Base-by-base conservation (phyloP, 2,888 invertebrate species). In the Phaedon cochleariae region DNA sequence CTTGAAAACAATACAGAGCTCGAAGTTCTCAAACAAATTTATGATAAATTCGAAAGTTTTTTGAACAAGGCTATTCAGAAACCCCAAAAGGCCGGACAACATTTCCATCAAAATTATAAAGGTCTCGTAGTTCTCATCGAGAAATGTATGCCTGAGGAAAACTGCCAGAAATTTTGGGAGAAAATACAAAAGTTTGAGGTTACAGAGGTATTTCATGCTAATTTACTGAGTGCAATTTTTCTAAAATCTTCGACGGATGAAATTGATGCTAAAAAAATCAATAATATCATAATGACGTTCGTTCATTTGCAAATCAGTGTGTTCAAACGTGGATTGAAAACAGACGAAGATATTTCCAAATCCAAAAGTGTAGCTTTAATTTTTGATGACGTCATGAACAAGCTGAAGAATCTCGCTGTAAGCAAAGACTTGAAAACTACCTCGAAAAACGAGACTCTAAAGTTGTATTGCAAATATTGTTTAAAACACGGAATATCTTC, bases 31-130 rank as follows among this genome's bases (percentile, higher is more conserved):
- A 76, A 78, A 20, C 84, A 81, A 55, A 83, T 92, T 59, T 90
- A 86, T 75, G 83, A 86, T 49, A 85, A 87, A 74, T 89, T 90
- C 70, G 88, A 90, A 79, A 82, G 85, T 0, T 88, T 90, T 68
- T 87, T 93, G 34, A 79, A 85, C 55, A 89, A 89, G 80, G 85
- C 88, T 66, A 81, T 91, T 46, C 88, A 90, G 74, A 91, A 90
- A 76, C 91, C 91, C 0, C 89, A 90, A 67, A 91, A 91, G 82
- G 88, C 88, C 2, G 89, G 89, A 0, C 87, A 88, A 71, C 87
- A 90, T 57, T 90, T 90, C 70, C 83, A 87, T 48, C 86, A 87
- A 61, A 87, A 90, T 77, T 85, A 87, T 63, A 79, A 83, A 59
- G 87, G 89, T n/a, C 85, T 90, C 22, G 83, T 84, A 7, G 85